Evolutionary conservation across 2,797 vertebrate genomes (phyloP).

Genomic region (Myioborus miniatus): DNA sequence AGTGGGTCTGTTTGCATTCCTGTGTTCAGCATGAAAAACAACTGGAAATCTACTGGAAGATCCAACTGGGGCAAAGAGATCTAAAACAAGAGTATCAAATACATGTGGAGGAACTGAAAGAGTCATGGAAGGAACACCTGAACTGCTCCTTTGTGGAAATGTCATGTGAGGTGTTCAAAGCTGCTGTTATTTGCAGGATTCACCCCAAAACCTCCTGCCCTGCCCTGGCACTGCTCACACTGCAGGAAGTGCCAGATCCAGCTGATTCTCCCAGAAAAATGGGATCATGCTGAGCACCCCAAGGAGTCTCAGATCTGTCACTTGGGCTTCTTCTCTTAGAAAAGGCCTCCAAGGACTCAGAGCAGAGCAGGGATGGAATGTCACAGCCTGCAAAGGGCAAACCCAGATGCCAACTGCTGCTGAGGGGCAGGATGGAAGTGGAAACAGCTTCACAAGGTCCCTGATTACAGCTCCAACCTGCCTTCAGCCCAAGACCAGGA

Average conservation of each 20-base stretch:
- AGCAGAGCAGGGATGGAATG: not conserved
- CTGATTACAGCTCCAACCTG: not conserved
- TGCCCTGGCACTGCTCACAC: not conserved
- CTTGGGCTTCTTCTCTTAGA: not conserved
- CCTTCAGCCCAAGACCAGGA: not conserved
- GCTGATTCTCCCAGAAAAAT: not conserved
- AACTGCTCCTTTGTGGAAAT: not conserved
- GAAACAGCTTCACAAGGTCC: not conserved
- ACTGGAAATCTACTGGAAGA: not conserved
- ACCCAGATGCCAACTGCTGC: not conserved
- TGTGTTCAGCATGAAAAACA: not conserved
- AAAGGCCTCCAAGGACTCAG: not conserved
- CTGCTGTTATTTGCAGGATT: not conserved
- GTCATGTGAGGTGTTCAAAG: not conserved
- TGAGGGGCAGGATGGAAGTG: not conserved
- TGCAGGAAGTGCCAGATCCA: not conserved
- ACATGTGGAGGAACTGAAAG: not conserved
- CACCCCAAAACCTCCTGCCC: not conserved
- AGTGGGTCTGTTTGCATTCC: not conserved
- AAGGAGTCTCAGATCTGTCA: not conserved
- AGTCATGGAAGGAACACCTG: not conserved
- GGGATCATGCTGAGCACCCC: not conserved
- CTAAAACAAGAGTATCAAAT: fast-evolving
- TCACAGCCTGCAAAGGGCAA: not conserved
- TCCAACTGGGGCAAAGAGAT: not conserved